These are phyloP conservation scores for Netelia melanura DNA, from an alignment of 2,888 invertebrate genomes.

Conservation along the genomic window DNA sequence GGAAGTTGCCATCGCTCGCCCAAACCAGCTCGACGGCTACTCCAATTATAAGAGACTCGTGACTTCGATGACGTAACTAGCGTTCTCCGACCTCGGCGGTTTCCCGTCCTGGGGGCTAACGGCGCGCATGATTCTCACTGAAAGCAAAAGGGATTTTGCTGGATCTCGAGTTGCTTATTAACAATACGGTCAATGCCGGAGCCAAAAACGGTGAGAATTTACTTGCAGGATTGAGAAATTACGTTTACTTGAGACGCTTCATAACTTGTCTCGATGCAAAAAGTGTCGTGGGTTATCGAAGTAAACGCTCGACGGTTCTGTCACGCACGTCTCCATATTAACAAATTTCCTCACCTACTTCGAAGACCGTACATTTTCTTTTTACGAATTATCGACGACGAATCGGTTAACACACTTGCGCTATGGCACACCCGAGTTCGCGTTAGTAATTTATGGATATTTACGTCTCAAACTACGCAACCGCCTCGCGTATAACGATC, in stretches of 20 bases:
- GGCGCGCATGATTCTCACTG: slow-evolving; percentile 15
- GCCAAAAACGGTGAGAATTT: slow-evolving; percentile 30
- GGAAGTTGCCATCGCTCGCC: slow-evolving; percentile 29
- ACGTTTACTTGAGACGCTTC: not conserved
- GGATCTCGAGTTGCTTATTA: slow-evolving; percentile 10
- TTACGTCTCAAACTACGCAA: too few species aligned
- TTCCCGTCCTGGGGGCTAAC: slow-evolving; percentile 31
- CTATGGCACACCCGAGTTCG: too few species aligned
- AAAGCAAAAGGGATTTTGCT: slow-evolving; percentile 4
- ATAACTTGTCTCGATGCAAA: not conserved
- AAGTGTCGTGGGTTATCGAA: not conserved
- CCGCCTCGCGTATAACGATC: too few species aligned
- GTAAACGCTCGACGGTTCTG: too few species aligned
- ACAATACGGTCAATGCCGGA: slow-evolving; percentile 25
- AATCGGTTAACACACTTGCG: too few species aligned
- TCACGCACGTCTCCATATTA: too few species aligned
- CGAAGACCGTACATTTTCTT: too few species aligned
- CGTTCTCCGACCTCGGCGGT: slow-evolving; percentile 27
- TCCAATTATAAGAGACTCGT: slow-evolving; percentile 43
- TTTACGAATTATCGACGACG: too few species aligned
- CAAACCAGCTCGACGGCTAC: slow-evolving; percentile 43
- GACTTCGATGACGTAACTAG: slow-evolving; percentile 28
- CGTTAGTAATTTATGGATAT: too few species aligned
- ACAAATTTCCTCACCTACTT: too few species aligned
- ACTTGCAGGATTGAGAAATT: not conserved